Evolutionary conservation across 2,797 vertebrate genomes (phyloP), one percentile per base, ranked within the genome.

Genomic region (Limosa lapponica): DNA sequence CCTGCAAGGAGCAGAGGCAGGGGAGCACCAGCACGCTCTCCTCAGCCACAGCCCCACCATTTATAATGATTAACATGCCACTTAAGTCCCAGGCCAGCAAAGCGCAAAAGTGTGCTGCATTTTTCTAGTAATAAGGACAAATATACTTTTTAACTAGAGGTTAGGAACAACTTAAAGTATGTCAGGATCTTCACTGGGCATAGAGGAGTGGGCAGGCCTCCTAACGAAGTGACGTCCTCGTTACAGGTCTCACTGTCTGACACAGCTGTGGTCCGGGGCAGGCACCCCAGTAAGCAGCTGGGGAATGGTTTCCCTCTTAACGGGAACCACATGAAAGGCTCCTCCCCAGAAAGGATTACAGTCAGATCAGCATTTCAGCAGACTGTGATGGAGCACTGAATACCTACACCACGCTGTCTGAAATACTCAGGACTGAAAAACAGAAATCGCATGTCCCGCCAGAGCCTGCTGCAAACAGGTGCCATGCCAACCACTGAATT

Each of bases 251-350:
- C 7, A 14, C 82, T 81, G 62, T 51, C 87, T 27, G 22, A 84
- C 79, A 86, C 46, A 90, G 87, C 89, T 95, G 92, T 75, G 87
- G 96, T 90, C n/a, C 3, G 15, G 46, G 75, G 74, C 77, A 82
- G 58, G 59, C 41, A 39, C 80, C 75, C 81, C 54, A 77, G 82
- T 39, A 67, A 70, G 39, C 79, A 91, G 91, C 66, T 11, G 6
- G 72, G 87, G 93, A 95, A 96, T 32, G 61, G 66, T 85, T 92
- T 96, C 74, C 64, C 82, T 84, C 74, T 39, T 80, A 89, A 86
- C 37, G 79, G 78, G 58, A 96, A 90, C 89, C 94, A 95, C 93
- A 95, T 91, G 85, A 95, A 95, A 97, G 86, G 71, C 85, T 92
- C 89, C 92, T 95, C 89, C 91, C 44, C 78, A 90, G 67, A 77